Conservation (phyloP, 2,888 invertebrate species). For the Pammene aurita region DNA sequence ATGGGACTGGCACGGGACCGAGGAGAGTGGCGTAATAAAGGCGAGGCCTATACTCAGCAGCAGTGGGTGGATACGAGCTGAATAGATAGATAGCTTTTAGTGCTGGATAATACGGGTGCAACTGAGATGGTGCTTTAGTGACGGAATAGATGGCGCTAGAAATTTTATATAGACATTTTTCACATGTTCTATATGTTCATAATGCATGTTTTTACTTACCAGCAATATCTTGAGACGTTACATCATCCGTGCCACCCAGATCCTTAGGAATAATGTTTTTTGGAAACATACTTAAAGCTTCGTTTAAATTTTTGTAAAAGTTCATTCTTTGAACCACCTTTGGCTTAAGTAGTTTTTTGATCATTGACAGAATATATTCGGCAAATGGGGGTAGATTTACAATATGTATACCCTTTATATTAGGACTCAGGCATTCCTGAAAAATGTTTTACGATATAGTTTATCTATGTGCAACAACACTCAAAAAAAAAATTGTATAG, state of each 20-base stretch:
- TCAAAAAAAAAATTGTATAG: too few species aligned
- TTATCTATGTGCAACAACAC: too few species aligned
- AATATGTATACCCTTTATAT: constrained; percentile 41
- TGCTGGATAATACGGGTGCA: too few species aligned
- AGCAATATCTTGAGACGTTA: constrained; percentile 48
- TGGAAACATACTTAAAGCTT: constrained; percentile 37
- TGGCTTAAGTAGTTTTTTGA: constrained; percentile 36
- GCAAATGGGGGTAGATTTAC: constrained; percentile 37
- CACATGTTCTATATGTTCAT: too few species aligned
- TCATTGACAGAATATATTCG: constrained; percentile 19
- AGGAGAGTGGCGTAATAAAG: too few species aligned
- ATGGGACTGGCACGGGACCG: too few species aligned
- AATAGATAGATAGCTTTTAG: too few species aligned
- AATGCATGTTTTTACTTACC: constrained; percentile 46
- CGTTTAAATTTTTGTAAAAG: constrained; percentile 28
- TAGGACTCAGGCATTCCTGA: constrained; percentile 37
- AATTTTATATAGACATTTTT: too few species aligned
- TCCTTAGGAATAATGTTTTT: constrained; percentile 36
- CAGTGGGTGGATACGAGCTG: too few species aligned
- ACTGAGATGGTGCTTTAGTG: too few species aligned
- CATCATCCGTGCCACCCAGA: constrained; percentile 42
- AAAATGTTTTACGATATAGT: background rate
- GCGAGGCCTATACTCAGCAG: too few species aligned
- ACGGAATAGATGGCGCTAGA: too few species aligned
- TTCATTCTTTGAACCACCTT: constrained; percentile 40